These are phyloP conservation scores for Saccostrea cuccullata DNA, from an alignment of 1,140 invertebrate species.

Conservation along the genomic window DNA sequence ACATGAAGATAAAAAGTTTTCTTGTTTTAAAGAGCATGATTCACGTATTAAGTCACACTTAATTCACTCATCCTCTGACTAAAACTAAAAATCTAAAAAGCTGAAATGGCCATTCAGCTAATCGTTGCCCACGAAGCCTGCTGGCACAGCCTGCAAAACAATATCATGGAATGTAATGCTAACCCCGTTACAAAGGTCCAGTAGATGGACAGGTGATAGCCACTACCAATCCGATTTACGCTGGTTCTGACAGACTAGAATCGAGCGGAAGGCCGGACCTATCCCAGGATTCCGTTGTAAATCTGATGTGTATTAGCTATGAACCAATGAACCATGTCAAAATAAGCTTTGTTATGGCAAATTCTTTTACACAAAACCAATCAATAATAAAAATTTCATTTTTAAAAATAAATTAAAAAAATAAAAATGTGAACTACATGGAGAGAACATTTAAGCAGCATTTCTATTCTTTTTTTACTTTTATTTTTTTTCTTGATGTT, in stretches of 20 bases:
- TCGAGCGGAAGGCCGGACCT: not conserved
- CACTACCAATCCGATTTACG: conserved; percentile 26
- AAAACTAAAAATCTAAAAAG: conserved; percentile 11
- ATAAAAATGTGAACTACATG: too few species aligned
- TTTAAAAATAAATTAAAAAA: too few species aligned
- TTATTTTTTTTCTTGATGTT: not conserved
- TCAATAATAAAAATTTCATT: too few species aligned
- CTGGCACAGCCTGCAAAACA: conserved; percentile 34
- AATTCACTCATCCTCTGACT: not conserved
- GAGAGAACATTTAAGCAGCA: too few species aligned
- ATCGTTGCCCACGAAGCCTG: conserved; percentile 19
- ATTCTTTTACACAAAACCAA: too few species aligned
- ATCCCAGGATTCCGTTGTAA: conserved; percentile 33
- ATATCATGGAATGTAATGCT: conserved; percentile 32
- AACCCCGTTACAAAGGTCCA: conserved; percentile 6
- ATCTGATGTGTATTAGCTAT: conserved; percentile 24
- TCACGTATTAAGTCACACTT: not conserved
- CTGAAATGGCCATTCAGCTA: conserved; percentile 35
- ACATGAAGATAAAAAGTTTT: too few species aligned
- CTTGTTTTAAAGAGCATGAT: too few species aligned
- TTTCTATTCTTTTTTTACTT: too few species aligned
- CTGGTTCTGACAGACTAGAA: conserved; percentile 25
- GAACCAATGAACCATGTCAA: not conserved
- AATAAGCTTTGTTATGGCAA: conserved; percentile 12
- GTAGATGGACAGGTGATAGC: not conserved